Percentiles rank a stretch among this genome's conserved stretches.
phyloP scores from a whole-genome alignment of 2,797 vertebrate species.

The Protonibea diacanthus region DNA sequence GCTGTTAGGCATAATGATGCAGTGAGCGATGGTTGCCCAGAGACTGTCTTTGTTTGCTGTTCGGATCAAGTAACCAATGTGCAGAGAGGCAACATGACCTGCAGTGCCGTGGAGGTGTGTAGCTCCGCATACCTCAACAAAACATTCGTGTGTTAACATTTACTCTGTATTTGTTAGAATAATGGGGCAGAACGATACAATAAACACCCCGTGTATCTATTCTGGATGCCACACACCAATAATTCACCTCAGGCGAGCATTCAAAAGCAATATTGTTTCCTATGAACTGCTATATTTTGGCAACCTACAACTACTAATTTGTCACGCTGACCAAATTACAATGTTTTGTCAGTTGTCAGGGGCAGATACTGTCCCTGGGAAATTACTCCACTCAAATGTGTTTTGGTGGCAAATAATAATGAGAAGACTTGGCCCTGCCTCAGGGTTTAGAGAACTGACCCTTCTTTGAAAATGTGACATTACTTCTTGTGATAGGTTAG shows the following conservation, averaged over 20 bases:
- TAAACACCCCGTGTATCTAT: slow-evolving; percentile 18
- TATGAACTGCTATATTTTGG: slow-evolving; percentile 27
- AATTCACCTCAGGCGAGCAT: slow-evolving; percentile 30
- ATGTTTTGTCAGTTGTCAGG: slow-evolving; percentile 21
- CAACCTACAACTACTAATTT: slow-evolving; percentile 30
- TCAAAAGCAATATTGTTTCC: slow-evolving; percentile 17
- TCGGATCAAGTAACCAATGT: slow-evolving; percentile 68
- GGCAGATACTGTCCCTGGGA: slow-evolving; percentile 14
- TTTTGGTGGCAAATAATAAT: slow-evolving; percentile 57
- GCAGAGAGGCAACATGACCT: slow-evolving; percentile 28
- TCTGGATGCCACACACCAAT: slow-evolving; percentile 5
- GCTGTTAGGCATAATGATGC: slow-evolving; percentile 48
- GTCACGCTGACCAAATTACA: slow-evolving; percentile 46
- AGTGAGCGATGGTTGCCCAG: slow-evolving; percentile 69
- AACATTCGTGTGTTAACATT: slow-evolving; percentile 5
- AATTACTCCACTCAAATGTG: slow-evolving; percentile 42
- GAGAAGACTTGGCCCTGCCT: slow-evolving; percentile 29
- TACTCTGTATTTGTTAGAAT: slow-evolving; percentile 20
- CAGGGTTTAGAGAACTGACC: slow-evolving; percentile 29
- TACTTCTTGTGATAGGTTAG: slow-evolving; percentile 15
- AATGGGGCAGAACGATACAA: slow-evolving; percentile 11
- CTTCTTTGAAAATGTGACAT: slow-evolving; percentile 15
- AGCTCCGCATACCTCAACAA: slow-evolving; percentile 12
- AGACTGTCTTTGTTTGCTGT: slow-evolving; percentile 62
- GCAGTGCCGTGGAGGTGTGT: slow-evolving; percentile 12